phyloP scores from a whole-genome alignment of 2,113 vertebrate species.

The Desmodus rotundus region DNA sequence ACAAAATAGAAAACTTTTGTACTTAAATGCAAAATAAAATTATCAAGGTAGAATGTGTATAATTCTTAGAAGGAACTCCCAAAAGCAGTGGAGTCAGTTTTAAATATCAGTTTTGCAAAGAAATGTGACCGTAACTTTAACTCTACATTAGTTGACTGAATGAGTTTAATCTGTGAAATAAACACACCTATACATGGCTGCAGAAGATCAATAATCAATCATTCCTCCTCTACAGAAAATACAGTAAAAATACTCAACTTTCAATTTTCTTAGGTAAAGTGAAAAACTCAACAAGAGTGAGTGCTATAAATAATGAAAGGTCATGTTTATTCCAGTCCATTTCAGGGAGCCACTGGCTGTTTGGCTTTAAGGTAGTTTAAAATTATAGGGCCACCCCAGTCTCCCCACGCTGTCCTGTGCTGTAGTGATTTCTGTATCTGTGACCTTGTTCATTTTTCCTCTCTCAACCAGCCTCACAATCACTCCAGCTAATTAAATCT shows the following conservation, averaged over 20 bases:
- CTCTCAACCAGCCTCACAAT: background rate
- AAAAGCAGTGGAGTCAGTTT: background rate
- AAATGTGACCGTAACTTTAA: conserved; percentile 3
- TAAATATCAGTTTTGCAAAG: conserved; percentile 36
- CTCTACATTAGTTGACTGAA: background rate
- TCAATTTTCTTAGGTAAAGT: background rate
- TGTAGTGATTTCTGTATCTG: background rate
- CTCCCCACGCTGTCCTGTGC: background rate
- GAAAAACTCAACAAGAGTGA: background rate
- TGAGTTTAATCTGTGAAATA: background rate
- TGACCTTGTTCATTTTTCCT: background rate
- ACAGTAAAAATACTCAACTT: background rate
- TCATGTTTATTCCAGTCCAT: background rate
- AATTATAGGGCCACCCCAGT: background rate
- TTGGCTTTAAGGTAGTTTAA: background rate
- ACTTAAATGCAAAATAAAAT: conserved; percentile 23
- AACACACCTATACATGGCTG: background rate
- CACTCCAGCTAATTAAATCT: background rate
- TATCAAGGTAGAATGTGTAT: background rate
- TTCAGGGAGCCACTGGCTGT: background rate
- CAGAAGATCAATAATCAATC: background rate
- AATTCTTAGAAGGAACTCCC: background rate
- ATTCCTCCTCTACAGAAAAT: background rate
- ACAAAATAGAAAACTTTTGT: background rate
- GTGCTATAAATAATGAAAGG: background rate